Base-by-base conservation (phyloP, 2,888 invertebrate genomes). In the Chydorus sphaericus region DNA sequence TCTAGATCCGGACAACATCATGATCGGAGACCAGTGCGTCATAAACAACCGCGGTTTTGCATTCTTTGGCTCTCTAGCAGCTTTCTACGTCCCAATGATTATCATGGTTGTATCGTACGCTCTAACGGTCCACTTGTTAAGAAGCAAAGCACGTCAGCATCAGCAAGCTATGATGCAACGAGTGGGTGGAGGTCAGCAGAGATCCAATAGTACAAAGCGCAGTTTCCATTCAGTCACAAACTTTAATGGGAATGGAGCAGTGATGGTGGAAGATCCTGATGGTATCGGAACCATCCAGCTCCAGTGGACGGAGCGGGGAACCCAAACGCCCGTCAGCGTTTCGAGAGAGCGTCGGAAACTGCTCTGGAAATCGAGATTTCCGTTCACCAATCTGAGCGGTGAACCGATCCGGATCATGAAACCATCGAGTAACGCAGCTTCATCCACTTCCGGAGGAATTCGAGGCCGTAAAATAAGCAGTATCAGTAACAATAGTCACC, bases 91-190 rank as follows among this genome's bases (percentile, higher is more conserved):
- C 60, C 96, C 96, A 0, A 75, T 96, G 61, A 78, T 83, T 44
- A 92, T 97, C 62, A 96, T 96, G 94, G 76, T 93, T 66, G 75
- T 91, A 59, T 92, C 93, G n/a, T 96, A 94, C 67, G 85, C 88
- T 5, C 75, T 93, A 63, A 97, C 96, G 0, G 88, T 94, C 18
- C 78, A 85, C 57, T 75, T 94, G 29, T 73, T 96, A 65, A 89
- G 90, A 37, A 74, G 83, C 59, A 36, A 55, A 29, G 48, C 56
- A 14, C 30, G 57, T 33, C 50, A 38, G 38, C 26, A 48, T 23
- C 52, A 53, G 14, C 56, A 56, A 14, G 20, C 23, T 36, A 39
- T 44, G 33, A 16, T 33, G 29, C 26, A 16, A 14, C 54, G 36
- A 18, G 48, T 26, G 31, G 33, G 55, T 6, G 16, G 44, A 4